Percentiles rank a stretch among this genome's conserved stretches.
Conservation (phyloP, 2,113 vertebrate species). For the Aegypius monachus region DNA sequence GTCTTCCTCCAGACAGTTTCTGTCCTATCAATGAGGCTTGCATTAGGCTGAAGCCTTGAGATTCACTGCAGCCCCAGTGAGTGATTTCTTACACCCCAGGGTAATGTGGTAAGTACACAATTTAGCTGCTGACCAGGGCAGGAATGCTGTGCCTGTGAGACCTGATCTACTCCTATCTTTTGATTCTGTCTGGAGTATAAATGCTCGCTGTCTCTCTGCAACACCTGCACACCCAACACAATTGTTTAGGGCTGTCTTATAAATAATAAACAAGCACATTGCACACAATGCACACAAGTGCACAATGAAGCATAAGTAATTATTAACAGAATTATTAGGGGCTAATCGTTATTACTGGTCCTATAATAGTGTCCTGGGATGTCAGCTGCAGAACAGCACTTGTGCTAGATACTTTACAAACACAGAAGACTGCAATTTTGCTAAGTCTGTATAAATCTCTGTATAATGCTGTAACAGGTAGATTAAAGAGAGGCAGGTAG, state of each 20-base stretch:
- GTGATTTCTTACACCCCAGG: background rate
- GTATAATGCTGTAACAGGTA: fast-evolving
- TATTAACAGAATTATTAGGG: background rate
- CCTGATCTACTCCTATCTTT: background rate
- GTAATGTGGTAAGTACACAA: background rate
- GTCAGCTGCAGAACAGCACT: background rate
- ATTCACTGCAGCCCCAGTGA: background rate
- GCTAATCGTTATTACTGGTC: background rate
- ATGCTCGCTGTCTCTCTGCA: background rate
- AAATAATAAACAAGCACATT: background rate
- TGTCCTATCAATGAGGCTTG: background rate
- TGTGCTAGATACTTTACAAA: background rate
- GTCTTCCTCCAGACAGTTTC: background rate
- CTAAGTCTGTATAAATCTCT: background rate
- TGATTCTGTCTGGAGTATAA: background rate
- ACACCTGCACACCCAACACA: background rate
- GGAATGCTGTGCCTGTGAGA: background rate
- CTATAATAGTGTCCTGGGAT: background rate
- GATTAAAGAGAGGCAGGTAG: background rate
- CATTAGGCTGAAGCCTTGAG: background rate
- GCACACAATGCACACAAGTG: background rate
- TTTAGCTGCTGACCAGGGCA: background rate
- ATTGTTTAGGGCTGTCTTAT: background rate
- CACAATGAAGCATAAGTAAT: background rate
- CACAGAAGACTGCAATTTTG: background rate